Conservation (phyloP, 2,113 vertebrate genomes). For the Anseranas semipalmata region DNA sequence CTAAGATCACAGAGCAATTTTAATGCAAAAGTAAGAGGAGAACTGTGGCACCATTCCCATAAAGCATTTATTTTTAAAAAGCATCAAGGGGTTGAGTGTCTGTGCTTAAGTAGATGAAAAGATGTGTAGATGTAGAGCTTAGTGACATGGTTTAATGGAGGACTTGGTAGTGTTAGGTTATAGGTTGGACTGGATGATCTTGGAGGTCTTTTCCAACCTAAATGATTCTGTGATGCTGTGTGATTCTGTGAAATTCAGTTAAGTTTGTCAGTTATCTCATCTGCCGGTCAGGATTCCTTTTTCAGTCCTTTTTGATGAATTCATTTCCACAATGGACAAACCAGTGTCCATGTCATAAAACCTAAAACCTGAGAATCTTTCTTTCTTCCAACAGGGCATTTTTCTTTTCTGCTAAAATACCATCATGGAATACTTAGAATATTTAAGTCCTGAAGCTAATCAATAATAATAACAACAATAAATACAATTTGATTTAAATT, state of each 20-base stretch:
- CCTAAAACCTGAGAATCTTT: neutral
- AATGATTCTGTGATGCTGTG: no score
- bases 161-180: no score
- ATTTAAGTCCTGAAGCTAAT: neutral
- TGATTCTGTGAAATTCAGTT: neutral
- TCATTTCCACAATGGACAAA: neutral
- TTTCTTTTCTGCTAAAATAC: neutral
- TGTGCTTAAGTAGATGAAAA: neutral
- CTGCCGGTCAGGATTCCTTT: neutral
- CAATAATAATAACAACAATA: neutral
- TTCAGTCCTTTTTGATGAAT: neutral
- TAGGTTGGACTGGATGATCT: no score
- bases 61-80: conserved; percentile 17
- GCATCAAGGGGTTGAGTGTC: neutral
- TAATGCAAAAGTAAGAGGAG: neutral
- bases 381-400: neutral
- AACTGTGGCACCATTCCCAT: neutral
- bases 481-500: neutral
- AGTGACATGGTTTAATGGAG: no score
- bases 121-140: no score
- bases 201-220: no score
- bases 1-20: neutral
- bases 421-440: neutral
- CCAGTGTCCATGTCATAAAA: neutral
- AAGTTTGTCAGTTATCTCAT: neutral